Evolutionary conservation across 2,888 invertebrate species (phyloP), one percentile per base, ranked within the genome.

Genomic region (Drosophila fungiperda): DNA sequence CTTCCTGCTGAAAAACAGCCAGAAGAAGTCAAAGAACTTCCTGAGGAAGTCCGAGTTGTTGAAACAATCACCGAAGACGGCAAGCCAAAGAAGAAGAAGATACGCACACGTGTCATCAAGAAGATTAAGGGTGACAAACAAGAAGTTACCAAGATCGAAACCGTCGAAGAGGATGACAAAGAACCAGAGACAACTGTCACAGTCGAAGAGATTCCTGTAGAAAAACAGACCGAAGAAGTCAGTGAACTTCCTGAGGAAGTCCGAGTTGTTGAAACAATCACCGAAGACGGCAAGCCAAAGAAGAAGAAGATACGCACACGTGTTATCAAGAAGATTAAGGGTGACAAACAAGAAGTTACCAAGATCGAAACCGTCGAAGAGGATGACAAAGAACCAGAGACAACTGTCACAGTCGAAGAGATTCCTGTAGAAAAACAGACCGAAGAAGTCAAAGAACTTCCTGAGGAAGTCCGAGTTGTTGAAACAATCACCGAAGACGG

Each of bases 251-350:
- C 68, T 3, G 68, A 71, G 8, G 71, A 71, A 33, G 53, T 71
- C 9, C 68, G 54, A 26, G 59, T 71, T 1, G 9, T 71, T 38
- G 71, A 71, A 59, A 38, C 68, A 0, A 26, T 63, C 0, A 29
- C 58, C 1, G 71, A 67, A 42, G 71, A 71, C n/a, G 71, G 71
- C 9, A 71, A 53, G 17, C 62, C 68, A 0, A 71, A 63, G 35
- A 71, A 68, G 36, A 71, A 63, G 54, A 74, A 74, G 57, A 71
- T 74, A 11, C 73, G 71, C 20, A 74, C 73, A n/a, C 73, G 73
- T n/a, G 40, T 73, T 3, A 73, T 73, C 35, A 73, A 73, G 32
- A 73, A 73, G 70, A 58, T 73, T 26, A 73, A 70, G 70, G 73
- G 73, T 7, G 65, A 70, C 38, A 73, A 73, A 7, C 73, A 73